Base-by-base conservation (phyloP, 2,113 vertebrate genomes). In the Sisor rabdophorus region DNA sequence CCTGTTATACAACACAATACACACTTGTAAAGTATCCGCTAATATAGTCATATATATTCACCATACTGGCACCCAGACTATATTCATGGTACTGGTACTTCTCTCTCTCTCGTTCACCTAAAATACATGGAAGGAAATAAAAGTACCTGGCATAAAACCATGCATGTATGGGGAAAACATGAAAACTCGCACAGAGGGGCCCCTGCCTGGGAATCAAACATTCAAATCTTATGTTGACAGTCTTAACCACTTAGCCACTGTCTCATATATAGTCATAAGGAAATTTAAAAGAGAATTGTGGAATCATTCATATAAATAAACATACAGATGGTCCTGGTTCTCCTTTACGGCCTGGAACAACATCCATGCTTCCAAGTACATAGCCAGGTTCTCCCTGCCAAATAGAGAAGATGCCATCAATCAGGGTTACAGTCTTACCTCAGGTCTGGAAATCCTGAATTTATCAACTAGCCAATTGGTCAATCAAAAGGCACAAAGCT, bases 301-400 rank as follows among this genome's bases (percentile, higher is more conserved):
- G n/a, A 68, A 52, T 68, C 9, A 52, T 50, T 69, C 17, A 17
- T 19, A 28, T 0, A 20, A 30, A 69, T 61, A 17, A 26, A 93
- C 94, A 90, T 80, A 96, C 95, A 7, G 93, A 83, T 0, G 88
- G 87, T 1, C 94, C 94, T 5, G 94, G 94, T 67, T 94, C 92
- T 65, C 94, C 94, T 80, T 92, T 94, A 80, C 67, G 84, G 4
- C 94, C 93, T 0, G 93, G 93, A 79, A 91, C 88, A 71, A 92
- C 84, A 28, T 94, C 94, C 4, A 90, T 80, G 32, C 92, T 92
- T 75, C 92, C 92, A 2, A 95, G 85, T 0, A 93, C 88, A 3
- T 94, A 96, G 30, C 95, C 95, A 2, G 95, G 94, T 50, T 95
- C 94, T 1, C 95, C 95, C 95, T 96, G 76, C 3, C 56, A 47